Percentiles rank a stretch among this genome's conserved stretches.
Evolutionary conservation across 1,140 invertebrate species (phyloP).

Genomic region (Tribolium castaneum): DNA sequence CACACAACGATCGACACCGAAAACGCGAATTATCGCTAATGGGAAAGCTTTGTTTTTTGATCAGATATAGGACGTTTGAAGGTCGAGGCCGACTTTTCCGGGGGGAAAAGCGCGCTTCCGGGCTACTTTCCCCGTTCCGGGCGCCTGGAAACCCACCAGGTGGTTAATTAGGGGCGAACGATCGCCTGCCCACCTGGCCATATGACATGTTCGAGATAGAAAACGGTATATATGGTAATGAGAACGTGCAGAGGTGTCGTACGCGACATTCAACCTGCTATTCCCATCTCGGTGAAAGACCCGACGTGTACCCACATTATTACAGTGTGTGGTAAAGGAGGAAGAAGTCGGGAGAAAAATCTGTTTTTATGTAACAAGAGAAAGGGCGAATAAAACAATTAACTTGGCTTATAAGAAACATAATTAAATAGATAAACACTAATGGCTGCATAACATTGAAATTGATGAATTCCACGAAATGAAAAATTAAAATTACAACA

Average conservation of each 20-base stretch:
- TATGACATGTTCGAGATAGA: background rate
- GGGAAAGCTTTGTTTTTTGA: background rate
- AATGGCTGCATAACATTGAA: too few species aligned
- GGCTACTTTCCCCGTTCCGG: background rate
- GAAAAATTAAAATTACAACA: too few species aligned
- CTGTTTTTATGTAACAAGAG: too few species aligned
- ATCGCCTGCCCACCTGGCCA: background rate
- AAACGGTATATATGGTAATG: slow-evolving; percentile 33
- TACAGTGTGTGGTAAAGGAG: too few species aligned
- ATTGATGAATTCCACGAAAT: too few species aligned
- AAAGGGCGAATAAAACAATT: too few species aligned
- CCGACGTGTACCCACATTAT: background rate
- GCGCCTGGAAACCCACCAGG: background rate
- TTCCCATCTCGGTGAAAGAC: slow-evolving; percentile 53
- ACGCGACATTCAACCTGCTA: slow-evolving; percentile 54
- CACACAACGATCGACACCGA: background rate
- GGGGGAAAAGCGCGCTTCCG: background rate
- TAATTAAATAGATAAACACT: too few species aligned
- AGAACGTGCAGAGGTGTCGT: slow-evolving; percentile 52
- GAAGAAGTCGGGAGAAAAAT: too few species aligned
- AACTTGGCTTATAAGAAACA: too few species aligned
- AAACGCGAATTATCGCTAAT: background rate
- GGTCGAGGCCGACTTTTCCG: too few species aligned
- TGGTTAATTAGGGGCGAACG: slow-evolving; percentile 4
- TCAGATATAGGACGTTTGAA: too few species aligned